Conservation (phyloP, 2,888 invertebrate genomes). For the Agelastica alni region DNA sequence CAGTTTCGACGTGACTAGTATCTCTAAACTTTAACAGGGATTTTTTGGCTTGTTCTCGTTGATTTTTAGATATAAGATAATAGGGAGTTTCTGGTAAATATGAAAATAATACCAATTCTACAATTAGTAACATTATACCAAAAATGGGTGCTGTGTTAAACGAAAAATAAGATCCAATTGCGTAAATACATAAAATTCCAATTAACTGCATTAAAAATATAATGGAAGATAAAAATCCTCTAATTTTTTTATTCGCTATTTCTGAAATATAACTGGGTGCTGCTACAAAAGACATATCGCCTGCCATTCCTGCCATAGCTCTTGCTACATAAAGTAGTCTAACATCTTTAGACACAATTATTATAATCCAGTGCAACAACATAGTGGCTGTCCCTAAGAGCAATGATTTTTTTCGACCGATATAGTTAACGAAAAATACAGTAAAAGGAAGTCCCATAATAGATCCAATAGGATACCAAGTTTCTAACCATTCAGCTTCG, state of each 20-base stretch:
- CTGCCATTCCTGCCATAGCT: constrained; percentile 51
- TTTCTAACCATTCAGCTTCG: constrained; percentile 43
- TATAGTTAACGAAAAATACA: constrained; percentile 47
- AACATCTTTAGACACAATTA: constrained; percentile 46
- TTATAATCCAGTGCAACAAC: constrained; percentile 50
- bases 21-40: constrained; percentile 46
- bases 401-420: constrained; percentile 50
- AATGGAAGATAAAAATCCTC: constrained; percentile 53
- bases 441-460: constrained; percentile 49
- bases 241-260: constrained; percentile 53
- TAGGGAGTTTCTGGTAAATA: constrained; percentile 52
- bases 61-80: constrained; percentile 48
- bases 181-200: constrained; percentile 52
- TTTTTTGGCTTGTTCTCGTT: constrained; percentile 48
- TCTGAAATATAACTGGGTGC: constrained; percentile 55
- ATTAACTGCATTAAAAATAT: constrained; percentile 54
- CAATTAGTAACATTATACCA: constrained; percentile 44
- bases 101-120: constrained; percentile 49
- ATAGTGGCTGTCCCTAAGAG: constrained; percentile 49
- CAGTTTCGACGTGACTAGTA: constrained; percentile 46
- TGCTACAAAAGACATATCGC: constrained; percentile 54
- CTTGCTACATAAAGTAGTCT: constrained; percentile 49
- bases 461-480: constrained; percentile 42
- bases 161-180: constrained; percentile 45
- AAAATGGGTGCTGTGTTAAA: constrained; percentile 42